Base-by-base conservation (phyloP, 2,797 vertebrate species). In the Cynodonichthys magdalenae region DNA sequence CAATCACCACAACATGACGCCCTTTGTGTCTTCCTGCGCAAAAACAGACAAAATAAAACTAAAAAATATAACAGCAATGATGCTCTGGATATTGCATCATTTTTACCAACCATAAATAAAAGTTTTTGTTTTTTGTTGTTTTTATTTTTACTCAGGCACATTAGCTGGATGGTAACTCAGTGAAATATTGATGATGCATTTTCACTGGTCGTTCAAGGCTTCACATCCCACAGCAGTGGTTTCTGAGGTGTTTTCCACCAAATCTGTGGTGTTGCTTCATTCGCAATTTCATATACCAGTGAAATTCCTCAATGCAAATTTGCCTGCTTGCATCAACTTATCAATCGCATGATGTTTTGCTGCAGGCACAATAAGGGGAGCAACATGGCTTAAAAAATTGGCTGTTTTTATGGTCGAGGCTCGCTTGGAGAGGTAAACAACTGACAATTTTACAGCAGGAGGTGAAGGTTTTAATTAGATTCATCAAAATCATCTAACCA, bases 161-260 rank as follows among this genome's bases (percentile, higher is more conserved):
- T 82, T 84, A 62, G 75, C 69, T 20, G 5, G 71, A 69, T 69
- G 77, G 77, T 66, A 75, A 67, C 63, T 41, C 45, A 0, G 74
- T 89, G 52, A 89, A 88, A 89, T 89, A 87, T 84, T 81, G 79
- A 81, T 69, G 79, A 82, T 69, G 75, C 59, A 42, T 77, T 76
- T 80, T 70, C 50, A 15, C 54, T 39, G 71, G 50, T 42, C 59
- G 73, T 69, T 56, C 71, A 48, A 57, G 27, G 53, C 45, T 44
- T 45, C 24, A 51, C 51, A 66, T 66, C 63, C 56, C 29, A 59
- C 44, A 62, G 63, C 44, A 62, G 63, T 68, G 60, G 59, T 61
- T 68, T 71, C 49, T 49, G 46, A 56, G 31, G 63, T 74, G 59
- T 56, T 46, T 68, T 66, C 39, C 39, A 49, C 53, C 49, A 58